phyloP scores from a whole-genome alignment of 2,888 invertebrate species.

The Leucania comma region DNA sequence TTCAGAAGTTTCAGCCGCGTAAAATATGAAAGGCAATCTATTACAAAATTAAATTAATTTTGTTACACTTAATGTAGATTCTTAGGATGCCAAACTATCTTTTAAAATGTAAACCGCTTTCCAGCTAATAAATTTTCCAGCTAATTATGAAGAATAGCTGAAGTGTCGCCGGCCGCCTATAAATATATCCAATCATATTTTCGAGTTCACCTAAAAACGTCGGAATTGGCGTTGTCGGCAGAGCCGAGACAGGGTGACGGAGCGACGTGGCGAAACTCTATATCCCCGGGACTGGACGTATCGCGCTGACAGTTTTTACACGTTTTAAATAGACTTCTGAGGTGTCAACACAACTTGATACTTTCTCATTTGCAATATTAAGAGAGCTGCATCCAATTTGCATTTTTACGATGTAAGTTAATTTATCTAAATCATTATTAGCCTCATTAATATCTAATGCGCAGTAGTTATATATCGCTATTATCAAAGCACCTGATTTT shows the following conservation, averaged over 20 bases:
- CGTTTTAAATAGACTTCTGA: slow-evolving; percentile 41
- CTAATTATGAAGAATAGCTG: slow-evolving; percentile 69
- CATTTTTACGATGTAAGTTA: slow-evolving; percentile 16
- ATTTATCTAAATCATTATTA: slow-evolving; percentile 29
- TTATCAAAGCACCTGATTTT: slow-evolving; percentile 17
- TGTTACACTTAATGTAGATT: slow-evolving; percentile 32
- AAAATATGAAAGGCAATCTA: slow-evolving; percentile 48
- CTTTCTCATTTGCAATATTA: slow-evolving; percentile 33
- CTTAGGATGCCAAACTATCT: slow-evolving; percentile 49
- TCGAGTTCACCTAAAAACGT: slow-evolving; percentile 78
- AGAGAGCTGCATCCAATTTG: slow-evolving; percentile 10
- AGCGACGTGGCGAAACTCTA: slow-evolving; percentile 66
- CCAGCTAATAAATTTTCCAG: slow-evolving; percentile 61
- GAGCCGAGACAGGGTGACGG: slow-evolving; percentile 59
- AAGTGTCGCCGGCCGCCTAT: slow-evolving; percentile 60
- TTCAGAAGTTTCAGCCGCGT: slow-evolving; percentile 4
- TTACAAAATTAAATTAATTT: slow-evolving; percentile 50
- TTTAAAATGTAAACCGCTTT: slow-evolving; percentile 49
- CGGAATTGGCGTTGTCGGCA: slow-evolving; percentile 66
- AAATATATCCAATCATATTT: slow-evolving; percentile 73
- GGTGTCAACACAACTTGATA: slow-evolving; percentile 27
- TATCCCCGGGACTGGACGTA: slow-evolving; percentile 44
- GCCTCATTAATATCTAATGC: slow-evolving; percentile 34
- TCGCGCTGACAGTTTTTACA: slow-evolving; percentile 47
- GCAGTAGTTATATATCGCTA: slow-evolving; percentile 13